phyloP scores from a whole-genome alignment of 2,888 invertebrate genomes.

The Coelopa pilipes region DNA sequence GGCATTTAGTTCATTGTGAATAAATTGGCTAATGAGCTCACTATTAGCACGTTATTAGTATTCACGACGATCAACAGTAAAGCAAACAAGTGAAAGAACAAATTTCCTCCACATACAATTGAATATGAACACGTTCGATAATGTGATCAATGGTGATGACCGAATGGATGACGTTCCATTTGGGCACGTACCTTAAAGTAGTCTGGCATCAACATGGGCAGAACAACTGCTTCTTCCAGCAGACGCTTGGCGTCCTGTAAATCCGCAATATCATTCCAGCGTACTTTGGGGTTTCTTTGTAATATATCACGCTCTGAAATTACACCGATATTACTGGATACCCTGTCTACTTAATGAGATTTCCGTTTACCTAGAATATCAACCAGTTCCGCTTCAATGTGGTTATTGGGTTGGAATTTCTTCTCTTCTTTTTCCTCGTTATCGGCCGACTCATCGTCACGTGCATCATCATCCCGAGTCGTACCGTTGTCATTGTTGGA shows the following conservation, averaged over 20 bases:
- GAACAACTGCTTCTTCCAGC: slow-evolving; percentile 95
- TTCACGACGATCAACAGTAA: neutral
- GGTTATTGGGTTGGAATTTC: slow-evolving; percentile 83
- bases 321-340: neutral
- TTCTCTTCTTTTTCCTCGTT: slow-evolving; percentile 86
- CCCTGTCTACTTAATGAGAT: neutral
- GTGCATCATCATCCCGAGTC: slow-evolving; percentile 74
- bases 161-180: neutral
- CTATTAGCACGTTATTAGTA: neutral
- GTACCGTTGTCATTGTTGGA: slow-evolving; percentile 48
- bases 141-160: too few species aligned
- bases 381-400: slow-evolving; percentile 90
- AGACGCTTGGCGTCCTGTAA: slow-evolving; percentile 88
- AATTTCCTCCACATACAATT: too few species aligned
- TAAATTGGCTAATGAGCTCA: slow-evolving; percentile 7
- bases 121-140: too few species aligned
- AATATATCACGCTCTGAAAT: slow-evolving; percentile 91
- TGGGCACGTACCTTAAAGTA: slow-evolving; percentile 84
- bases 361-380: slow-evolving; percentile 80
- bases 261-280: slow-evolving; percentile 95
- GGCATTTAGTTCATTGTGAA: neutral
- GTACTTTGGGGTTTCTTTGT: slow-evolving; percentile 94
- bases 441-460: slow-evolving; percentile 70
- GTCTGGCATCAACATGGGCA: slow-evolving; percentile 98
- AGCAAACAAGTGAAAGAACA: neutral